Evolutionary conservation across 2,113 vertebrate genomes (phyloP), one percentile per base, ranked within the genome.

Genomic region (Leucopsar rothschildi): DNA sequence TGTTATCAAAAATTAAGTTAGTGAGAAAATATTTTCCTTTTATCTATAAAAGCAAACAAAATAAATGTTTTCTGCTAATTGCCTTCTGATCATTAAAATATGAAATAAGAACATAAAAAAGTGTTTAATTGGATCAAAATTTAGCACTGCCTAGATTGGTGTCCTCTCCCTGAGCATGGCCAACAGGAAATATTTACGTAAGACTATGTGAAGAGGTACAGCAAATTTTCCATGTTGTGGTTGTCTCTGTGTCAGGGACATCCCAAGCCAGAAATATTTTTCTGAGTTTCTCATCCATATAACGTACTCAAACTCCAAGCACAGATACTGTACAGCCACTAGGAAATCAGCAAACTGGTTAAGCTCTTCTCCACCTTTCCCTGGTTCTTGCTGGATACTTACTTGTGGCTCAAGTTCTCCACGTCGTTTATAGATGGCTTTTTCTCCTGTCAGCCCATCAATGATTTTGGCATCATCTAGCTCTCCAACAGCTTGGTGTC

Each of bases 381-480:
- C 16, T 37, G 39, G 8, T 15, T 31, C 44, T 28, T 72, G 23
- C 12, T 68, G 55, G 29, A 37, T 13, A 94, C 98, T 97, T 78
- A 99, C 99, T 94, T 99, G 99, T 31, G 99, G 99, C 57, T 99
- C 99, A 96, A 98, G 97, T 49, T 99, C 99, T 86, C 98, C 99
- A 47, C 99, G 98, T 52, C 99, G 98, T 95, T 99, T 99, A 92
- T 99, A 99, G 88, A 99, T 98, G 39, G 99, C 96, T 96, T 99
- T 99, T 96, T 99, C 99, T 96, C 99, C 99, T 4, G 99, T 98
- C 92, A 99, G 97, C 4, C 99, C 99, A 45, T 99, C 99, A 21
- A 99, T 99, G 95, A 99, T 99, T 96, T 99, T 99, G 65, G 99
- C 98, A 68, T 99, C 99, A 61, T 99, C 99, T 45, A 99, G 97